Conservation (phyloP, 2,888 invertebrate genomes). For the Xanthorhoe designata region DNA sequence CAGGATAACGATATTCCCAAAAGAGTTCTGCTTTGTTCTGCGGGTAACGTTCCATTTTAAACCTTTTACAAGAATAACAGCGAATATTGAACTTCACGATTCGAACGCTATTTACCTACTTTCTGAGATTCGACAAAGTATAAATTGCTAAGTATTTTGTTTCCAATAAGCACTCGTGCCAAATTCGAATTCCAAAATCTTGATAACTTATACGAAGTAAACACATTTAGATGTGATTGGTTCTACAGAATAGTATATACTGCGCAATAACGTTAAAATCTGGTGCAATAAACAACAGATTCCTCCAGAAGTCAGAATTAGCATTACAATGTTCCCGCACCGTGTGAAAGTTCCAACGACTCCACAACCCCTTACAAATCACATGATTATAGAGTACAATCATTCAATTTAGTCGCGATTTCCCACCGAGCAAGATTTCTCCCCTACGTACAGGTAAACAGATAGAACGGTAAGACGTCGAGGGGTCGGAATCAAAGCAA, state of each 20-base stretch:
- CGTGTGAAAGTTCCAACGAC: constrained; percentile 75
- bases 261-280: constrained; percentile 49
- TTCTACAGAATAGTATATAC: constrained; percentile 7
- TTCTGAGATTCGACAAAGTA: constrained; percentile 12
- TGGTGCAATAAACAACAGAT: constrained; percentile 38
- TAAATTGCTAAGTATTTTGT: background rate
- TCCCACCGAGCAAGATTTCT: constrained; percentile 81
- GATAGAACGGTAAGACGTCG: constrained; percentile 78
- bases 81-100: constrained; percentile 12
- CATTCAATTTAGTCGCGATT: constrained; percentile 79
- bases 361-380: constrained; percentile 69
- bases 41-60: constrained; percentile 35
- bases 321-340: constrained; percentile 62
- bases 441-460: constrained; percentile 80
- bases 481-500: constrained; percentile 77
- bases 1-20: constrained; percentile 44
- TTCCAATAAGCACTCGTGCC: background rate
- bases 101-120: constrained; percentile 12
- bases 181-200: background rate
- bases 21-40: constrained; percentile 44
- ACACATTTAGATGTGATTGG: background rate
- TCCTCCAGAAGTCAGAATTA: constrained; percentile 50
- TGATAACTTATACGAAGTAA: background rate
- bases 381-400: constrained; percentile 69
- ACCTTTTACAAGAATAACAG: constrained; percentile 27